Evolutionary conservation across 1,140 invertebrate species (phyloP), one percentile per base, ranked within the genome.

Genomic region (Drosophila leontia): DNA sequence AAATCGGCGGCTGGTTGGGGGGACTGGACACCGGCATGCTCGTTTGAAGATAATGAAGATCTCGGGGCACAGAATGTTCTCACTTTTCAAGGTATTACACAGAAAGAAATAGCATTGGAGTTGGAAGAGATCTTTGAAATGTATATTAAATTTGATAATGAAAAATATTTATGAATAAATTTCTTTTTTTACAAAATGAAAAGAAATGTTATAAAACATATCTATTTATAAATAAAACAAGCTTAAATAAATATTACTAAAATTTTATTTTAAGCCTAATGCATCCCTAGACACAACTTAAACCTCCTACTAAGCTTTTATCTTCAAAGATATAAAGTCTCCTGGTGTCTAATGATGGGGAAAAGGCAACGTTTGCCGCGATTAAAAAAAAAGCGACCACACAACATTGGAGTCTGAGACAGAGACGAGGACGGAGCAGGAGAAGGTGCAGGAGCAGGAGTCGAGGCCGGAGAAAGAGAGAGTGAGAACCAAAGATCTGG

Each of bases 21-120:
- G 6, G 35, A 13, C 67, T 29, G 11, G 23, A 17, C 11, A 60
- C 15, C 72, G 82, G 78, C 68, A 26, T 69, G 67, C 48, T 51
- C 57, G 72, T 84, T 84, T 84, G 82, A 84, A 74, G 82, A 86
- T 85, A 86, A 86, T 78, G 58, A 85, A 85, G 76, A 83, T 75
- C 71, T 71, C 42, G 19, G 62, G 19, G 62, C 50, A 1, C 62
- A 75, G 51, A 86, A 86, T 79, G 70, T 86, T 76, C 70, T 76
- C 78, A 76, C 79, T 76, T 67, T 64, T 56, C 29, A 29, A 47
- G 55, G 26, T 26, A 37, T 45, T 45, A 37, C 63, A 37, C 17
- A 15, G 45, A 1, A 15, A 26, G n/a, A 32, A 45, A 63, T 29
- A 19, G 8, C 9, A 8, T 0, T 17, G 4, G 23, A 32, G 19